A percentile compares a stretch with the other conserved stretches of the same genome.
Evolutionary conservation across 2,888 invertebrate genomes (phyloP).

Genomic region (Melikaiella ostensackeni): DNA sequence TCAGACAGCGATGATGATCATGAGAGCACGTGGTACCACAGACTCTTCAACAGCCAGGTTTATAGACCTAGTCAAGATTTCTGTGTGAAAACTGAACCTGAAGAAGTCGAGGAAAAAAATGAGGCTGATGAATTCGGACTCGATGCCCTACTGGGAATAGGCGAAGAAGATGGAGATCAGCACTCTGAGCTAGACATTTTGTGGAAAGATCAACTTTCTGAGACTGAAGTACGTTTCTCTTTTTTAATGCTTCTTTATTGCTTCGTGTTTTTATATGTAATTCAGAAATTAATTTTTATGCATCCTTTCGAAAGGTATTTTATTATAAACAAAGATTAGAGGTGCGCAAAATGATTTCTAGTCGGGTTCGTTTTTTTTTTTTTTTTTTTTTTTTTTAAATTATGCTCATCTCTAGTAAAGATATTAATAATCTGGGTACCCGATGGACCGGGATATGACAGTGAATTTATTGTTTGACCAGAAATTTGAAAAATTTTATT

Average conservation of each 20-base stretch:
- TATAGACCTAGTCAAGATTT: slow-evolving; percentile 37
- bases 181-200: background rate
- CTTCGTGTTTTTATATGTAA: background rate
- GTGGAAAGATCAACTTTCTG: background rate
- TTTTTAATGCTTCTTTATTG: background rate
- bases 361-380: too few relatives aligned
- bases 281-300: too few relatives aligned
- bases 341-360: too few relatives aligned
- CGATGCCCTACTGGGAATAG: too few relatives aligned
- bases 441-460: too few relatives aligned
- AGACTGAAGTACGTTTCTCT: background rate
- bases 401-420: too few relatives aligned
- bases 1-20: slow-evolving; percentile 27
- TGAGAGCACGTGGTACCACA: slow-evolving; percentile 9
- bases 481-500: too few relatives aligned
- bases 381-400: too few relatives aligned
- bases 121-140: background rate
- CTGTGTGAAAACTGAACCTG: slow-evolving; percentile 8
- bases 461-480: too few relatives aligned
- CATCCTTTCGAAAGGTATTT: too few relatives aligned
- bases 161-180: background rate
- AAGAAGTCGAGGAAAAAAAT: background rate
- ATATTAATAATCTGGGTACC: too few relatives aligned
- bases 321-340: too few relatives aligned
- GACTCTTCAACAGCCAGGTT: slow-evolving; percentile 24